Conservation (phyloP, 2,113 vertebrate genomes). For the Triplophysa siluroides region DNA sequence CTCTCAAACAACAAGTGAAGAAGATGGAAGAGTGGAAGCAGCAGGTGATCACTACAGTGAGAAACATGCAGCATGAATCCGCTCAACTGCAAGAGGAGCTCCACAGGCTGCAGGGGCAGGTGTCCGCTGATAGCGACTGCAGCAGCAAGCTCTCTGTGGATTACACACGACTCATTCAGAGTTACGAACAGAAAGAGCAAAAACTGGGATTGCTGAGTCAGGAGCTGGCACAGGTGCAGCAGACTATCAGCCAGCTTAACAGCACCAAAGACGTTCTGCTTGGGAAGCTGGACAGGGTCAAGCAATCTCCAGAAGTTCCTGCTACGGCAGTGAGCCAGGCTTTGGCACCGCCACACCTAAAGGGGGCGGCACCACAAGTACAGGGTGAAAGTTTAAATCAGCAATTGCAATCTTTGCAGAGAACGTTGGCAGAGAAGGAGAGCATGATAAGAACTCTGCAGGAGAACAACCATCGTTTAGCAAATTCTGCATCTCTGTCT, state of each 20-base stretch:
- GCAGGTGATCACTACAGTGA: conserved; percentile 95
- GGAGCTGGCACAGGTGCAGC: conserved; percentile 90
- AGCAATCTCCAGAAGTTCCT: conserved; percentile 62
- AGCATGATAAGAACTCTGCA: conserved; percentile 83
- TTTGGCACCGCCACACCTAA: conserved; percentile 21
- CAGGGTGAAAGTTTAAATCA: conserved; percentile 63
- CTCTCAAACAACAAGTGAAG: conserved; percentile 94
- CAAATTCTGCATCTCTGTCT: conserved; percentile 80
- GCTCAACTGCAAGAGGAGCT: conserved; percentile 94
- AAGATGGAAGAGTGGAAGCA: conserved; percentile 99
- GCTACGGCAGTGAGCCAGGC: conserved; percentile 4
- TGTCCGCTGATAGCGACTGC: conserved; percentile 84
- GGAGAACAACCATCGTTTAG: conserved; percentile 89
- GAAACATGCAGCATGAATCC: conserved; percentile 98
- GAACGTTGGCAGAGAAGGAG: conserved; percentile 81
- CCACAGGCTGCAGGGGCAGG: conserved; percentile 85
- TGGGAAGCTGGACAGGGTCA: conserved; percentile 83
- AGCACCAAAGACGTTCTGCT: conserved; percentile 87
- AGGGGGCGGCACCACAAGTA: conserved; percentile 35
- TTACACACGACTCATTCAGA: conserved; percentile 89
- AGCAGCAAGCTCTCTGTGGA: conserved; percentile 87
- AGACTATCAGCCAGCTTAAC: conserved; percentile 88
- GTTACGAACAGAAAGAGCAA: conserved; percentile 90
- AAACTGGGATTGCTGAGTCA: conserved; percentile 83
- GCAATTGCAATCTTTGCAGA: conserved; percentile 73